These are phyloP conservation scores for Ridgeia piscesae DNA, from an alignment of 1,140 invertebrate genomes.

Conservation along the genomic window DNA sequence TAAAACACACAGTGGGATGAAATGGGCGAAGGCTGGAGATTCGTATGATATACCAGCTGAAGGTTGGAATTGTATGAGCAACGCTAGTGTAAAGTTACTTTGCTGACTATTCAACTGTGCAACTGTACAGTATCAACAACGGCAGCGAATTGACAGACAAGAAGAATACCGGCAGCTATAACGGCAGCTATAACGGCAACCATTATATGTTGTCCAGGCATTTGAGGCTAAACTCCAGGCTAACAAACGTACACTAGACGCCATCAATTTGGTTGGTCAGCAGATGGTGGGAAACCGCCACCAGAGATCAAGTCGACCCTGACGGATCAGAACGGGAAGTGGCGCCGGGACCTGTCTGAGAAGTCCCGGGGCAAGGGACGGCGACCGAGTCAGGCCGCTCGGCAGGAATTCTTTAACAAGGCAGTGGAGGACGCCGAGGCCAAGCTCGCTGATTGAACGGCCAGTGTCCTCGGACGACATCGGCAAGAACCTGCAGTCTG, in stretches of 20 bases:
- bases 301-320: constrained; percentile 84
- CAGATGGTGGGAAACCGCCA: constrained; percentile 95
- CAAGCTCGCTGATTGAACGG: constrained; percentile 77
- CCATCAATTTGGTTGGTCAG: constrained; percentile 93
- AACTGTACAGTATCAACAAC: no score
- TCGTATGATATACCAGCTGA: no score
- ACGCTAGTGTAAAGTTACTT: no score
- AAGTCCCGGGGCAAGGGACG: constrained; percentile 76
- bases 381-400: constrained; percentile 75
- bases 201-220: no score
- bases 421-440: constrained; percentile 69
- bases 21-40: no score
- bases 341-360: constrained; percentile 84
- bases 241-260: constrained; percentile 89
- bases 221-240: constrained; percentile 93
- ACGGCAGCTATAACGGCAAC: no score
- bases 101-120: no score
- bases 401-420: constrained; percentile 83
- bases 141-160: no score
- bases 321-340: constrained; percentile 86
- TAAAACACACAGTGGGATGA: no score
- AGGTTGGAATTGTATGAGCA: no score
- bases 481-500: constrained; percentile 93
- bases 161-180: no score
- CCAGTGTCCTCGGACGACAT: constrained; percentile 95